Percentiles rank a stretch among this genome's conserved stretches.
These are phyloP conservation scores for Hestina assimilis DNA, from an alignment of 1,140 invertebrate species.

Conservation along the genomic window DNA sequence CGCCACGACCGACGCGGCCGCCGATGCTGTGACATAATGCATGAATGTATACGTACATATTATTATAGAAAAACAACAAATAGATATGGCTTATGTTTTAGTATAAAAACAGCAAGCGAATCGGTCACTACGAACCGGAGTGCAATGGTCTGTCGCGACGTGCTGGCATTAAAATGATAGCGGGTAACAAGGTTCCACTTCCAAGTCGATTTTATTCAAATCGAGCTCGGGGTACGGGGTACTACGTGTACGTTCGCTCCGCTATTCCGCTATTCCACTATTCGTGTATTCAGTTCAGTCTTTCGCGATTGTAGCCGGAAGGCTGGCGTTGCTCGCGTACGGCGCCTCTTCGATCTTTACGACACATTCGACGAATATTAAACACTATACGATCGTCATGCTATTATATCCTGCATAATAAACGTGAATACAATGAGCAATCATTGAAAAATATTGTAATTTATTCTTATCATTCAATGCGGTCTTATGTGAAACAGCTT, in stretches of 20 bases:
- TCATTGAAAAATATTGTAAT: conserved; percentile 30
- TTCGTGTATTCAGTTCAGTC: conserved; percentile 19
- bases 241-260: neutral
- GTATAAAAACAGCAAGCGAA: neutral
- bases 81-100: neutral
- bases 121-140: neutral
- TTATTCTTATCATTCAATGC: conserved; percentile 10
- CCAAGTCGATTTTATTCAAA: conserved; percentile 2
- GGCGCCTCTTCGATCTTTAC: conserved; percentile 16
- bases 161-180: neutral
- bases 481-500: conserved; percentile 17
- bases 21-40: neutral
- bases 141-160: neutral
- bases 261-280: too few species aligned
- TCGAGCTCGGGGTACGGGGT: neutral
- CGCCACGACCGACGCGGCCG: conserved; percentile 1
- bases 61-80: neutral
- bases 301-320: conserved; percentile 23
- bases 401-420: conserved; percentile 17
- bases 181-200: conserved; percentile 8
- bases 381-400: conserved; percentile 17
- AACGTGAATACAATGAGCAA: conserved; percentile 34
- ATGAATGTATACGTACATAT: neutral
- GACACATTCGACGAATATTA: conserved; percentile 17
- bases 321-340: conserved; percentile 14